Percentiles rank a stretch among this genome's conserved stretches.
Evolutionary conservation across 2,113 vertebrate species (phyloP).

Genomic region (Cavia porcellus): DNA sequence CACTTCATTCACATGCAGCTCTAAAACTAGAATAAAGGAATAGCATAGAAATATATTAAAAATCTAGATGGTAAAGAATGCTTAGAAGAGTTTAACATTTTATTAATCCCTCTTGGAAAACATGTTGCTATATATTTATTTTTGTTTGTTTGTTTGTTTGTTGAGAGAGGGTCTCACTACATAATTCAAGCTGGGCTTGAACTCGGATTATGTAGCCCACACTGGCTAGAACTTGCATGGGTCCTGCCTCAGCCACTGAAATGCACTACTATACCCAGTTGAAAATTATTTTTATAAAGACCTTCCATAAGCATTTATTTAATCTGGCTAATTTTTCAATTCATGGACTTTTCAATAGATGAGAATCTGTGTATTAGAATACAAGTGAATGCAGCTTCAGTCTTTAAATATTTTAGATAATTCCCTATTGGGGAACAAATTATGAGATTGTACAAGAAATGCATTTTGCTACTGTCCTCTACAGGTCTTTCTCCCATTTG

Average conservation of each 20-base stretch:
- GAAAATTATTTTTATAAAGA: neutral
- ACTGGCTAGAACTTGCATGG: neutral
- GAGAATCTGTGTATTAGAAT: slow-evolving; percentile 32
- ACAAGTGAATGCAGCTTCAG: neutral
- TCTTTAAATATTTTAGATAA: slow-evolving; percentile 11
- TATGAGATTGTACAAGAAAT: neutral
- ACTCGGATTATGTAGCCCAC: neutral
- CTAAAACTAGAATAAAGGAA: neutral
- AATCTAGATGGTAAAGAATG: neutral
- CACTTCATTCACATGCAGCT: neutral
- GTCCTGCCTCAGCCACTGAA: neutral
- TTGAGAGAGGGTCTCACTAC: too few species aligned
- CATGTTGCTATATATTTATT: neutral
- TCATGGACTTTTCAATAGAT: slow-evolving; percentile 1
- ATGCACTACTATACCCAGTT: neutral
- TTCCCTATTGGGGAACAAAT: neutral
- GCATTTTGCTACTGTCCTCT: neutral
- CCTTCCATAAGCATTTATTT: neutral
- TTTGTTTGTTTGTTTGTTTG: too few species aligned
- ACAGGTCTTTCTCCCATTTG: neutral
- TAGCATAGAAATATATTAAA: neutral
- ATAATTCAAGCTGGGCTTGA: neutral
- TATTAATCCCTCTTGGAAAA: slow-evolving; percentile 43
- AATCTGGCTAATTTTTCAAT: slow-evolving; percentile 26
- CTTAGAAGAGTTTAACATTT: slow-evolving; percentile 15